Evolutionary conservation across 2,797 vertebrate species (phyloP), one percentile per base, ranked within the genome.

Genomic region (Halcyon badia): DNA sequence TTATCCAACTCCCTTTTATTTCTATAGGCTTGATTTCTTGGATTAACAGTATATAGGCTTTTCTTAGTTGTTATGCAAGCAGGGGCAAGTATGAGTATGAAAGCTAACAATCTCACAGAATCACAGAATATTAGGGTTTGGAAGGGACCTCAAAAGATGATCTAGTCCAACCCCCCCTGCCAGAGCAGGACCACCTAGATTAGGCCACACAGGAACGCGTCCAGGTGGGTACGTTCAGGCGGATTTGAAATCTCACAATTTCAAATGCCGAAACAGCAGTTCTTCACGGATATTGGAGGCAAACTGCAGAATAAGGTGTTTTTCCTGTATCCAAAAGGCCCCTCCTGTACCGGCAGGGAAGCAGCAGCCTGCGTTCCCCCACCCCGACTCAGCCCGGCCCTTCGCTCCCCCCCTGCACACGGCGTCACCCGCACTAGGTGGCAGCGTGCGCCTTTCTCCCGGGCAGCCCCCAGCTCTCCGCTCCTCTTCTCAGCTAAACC

Each of bases 341-440:
- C 3, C 8, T 11, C 1, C 2, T 4, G 14, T 18, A 41, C 9
- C 9, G 11, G 22, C 0, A 49, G 21, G 10, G 9, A 26, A 54
- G 21, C 7, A 10, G 14, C 8, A 26, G 41, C 13, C 26, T 16
- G 15, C 10, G 1, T 30, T 46, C 6, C 33, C 68, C 8, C 64
- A 8, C 13, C 25, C 42, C 5, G 9, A 9, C 7, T 22, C 60
- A 56, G 16, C 31, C 33, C 16, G 0, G 10, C 19, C 25, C 21
- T 6, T 19, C n/a, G 0, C 46, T 21, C 41, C 57, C 54, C 10
- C 48, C 60, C 57, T 12, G 15, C 80, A 20, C 17, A 5, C 18
- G 46, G 49, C 35, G 6, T 0, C 14, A 37, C 18, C 31, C 2
- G 10, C 95, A 15, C 62, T 68, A 95, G 97, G 87, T 87, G 94